A percentile compares a stretch with the other conserved stretches of the same genome.
Conservation (phyloP, 2,797 vertebrate genomes). For the Knipowitschia caucasica region DNA sequence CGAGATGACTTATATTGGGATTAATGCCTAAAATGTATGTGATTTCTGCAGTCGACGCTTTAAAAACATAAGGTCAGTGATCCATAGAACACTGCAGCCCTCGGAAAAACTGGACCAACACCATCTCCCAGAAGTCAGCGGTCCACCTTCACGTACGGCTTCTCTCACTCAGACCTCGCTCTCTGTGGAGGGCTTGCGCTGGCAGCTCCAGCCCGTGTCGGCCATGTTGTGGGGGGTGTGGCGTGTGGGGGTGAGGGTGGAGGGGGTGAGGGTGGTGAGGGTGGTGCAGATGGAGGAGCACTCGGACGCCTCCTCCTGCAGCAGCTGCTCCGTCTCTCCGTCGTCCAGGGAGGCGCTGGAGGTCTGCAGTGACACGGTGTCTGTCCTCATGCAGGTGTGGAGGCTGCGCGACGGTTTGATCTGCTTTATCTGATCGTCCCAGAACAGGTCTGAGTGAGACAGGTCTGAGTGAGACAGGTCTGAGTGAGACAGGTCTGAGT, state of each 20-base stretch:
- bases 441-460: conserved; percentile 89
- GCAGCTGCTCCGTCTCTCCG: conserved; percentile 93
- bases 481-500: conserved; percentile 88
- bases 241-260: conserved; percentile 80
- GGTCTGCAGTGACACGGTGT: conserved; percentile 95
- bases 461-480: no score
- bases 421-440: conserved; percentile 93
- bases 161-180: conserved; percentile 85
- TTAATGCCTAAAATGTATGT: no score
- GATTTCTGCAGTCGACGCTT: no score
- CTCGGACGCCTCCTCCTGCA: conserved; percentile 94
- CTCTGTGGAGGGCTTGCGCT: conserved; percentile 90
- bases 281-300: conserved; percentile 91
- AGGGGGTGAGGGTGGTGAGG: conserved; percentile 85
- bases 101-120: no score
- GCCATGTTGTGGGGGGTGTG: conserved; percentile 83
- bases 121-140: no score
- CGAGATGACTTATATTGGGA: no score
- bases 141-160: background rate
- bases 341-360: conserved; percentile 94
- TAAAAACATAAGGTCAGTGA: no score
- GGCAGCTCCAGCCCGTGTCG: conserved; percentile 92
- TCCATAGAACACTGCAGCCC: no score
- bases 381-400: conserved; percentile 94
- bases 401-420: conserved; percentile 90